Evolutionary conservation across 30 jellyfish, hydroid and myxozoan species (phyloP).

Genomic region (Pelagia noctiluca): DNA sequence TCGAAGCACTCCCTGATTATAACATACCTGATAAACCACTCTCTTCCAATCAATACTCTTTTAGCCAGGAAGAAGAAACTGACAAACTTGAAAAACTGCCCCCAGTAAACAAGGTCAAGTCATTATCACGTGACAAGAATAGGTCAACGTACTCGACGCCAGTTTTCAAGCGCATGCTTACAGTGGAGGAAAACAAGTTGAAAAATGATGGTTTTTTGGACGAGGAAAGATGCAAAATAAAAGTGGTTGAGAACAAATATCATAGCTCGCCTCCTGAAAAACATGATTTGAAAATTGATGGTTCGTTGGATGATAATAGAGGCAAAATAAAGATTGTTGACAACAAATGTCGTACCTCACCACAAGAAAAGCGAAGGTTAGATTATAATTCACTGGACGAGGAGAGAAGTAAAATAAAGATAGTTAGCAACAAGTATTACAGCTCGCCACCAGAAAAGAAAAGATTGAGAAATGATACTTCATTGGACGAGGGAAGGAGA

Average conservation of each 20-base stretch:
- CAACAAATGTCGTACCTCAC: no score
- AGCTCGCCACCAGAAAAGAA: constrained; percentile 56
- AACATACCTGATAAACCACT: no score
- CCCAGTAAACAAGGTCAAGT: constrained; percentile 27
- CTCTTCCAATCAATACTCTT: no score
- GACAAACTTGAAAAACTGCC: constrained; percentile 42
- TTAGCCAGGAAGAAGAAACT: no score
- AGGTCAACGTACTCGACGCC: constrained; percentile 77
- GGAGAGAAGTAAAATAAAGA: constrained; percentile 35
- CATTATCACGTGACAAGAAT: constrained; percentile 41
- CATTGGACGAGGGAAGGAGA: constrained; percentile 52
- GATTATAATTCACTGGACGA: constrained; percentile 61
- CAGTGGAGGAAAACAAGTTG: constrained; percentile 58
- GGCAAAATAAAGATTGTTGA: no score
- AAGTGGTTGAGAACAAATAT: constrained; percentile 32
- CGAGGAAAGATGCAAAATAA: constrained; percentile 51
- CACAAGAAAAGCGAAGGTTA: no score
- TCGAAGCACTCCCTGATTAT: not conserved
- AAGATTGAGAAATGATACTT: constrained; percentile 55
- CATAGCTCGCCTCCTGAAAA: constrained; percentile 80
- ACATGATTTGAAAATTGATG: no score
- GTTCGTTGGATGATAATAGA: no score
- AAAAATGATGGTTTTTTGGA: constrained; percentile 58
- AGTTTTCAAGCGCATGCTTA: constrained; percentile 60
- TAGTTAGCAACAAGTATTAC: no score